Base-by-base conservation (phyloP, 2,888 invertebrate species). In the Helleia helle region DNA sequence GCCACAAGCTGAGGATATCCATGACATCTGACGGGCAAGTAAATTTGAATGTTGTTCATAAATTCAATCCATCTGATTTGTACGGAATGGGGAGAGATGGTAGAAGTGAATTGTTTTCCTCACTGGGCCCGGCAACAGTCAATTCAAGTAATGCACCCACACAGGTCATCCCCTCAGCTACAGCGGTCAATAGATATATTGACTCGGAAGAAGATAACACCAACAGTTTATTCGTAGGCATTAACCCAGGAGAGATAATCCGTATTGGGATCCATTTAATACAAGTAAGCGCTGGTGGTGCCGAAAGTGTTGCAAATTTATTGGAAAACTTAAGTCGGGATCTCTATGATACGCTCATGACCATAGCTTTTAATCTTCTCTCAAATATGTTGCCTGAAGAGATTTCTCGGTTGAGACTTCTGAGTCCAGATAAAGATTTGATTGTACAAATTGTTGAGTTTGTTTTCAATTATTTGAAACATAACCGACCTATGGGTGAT, bases 1-100 rank as follows among this genome's bases (percentile, higher is more conserved):
- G 77, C 38, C 74, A 87, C 48, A 83, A 80, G 30, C 58, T 86
- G 1, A 63, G 79, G 38, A 85, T 86, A 48, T 85, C 86, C 0
- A 75, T 86, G 73, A 73, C 81, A 0, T 48, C 77, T 0, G 85
- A 83, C 14, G 86, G 86, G 0, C 55, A 69, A 40, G 83, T 83
- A 1, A 77, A 81, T 43, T 50, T 86, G 30, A 86, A 86, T 49
- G 57, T 76, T 0, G 75, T 79, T 26, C 73, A 85, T 31, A 74
- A 68, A 41, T 80, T 74, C 37, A 68, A 71, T 41, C 85, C 86
- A 0, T 58, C 75, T 1, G 71, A 77, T 1, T 52, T 85, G 15
- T 70, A 62, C 13, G 62, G 50, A 1, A 52, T 85, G 28, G 74
- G 71, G 0, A 58, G 58, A 3, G 68, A 72, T 1, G 72, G 62